phyloP scores from a whole-genome alignment of 2,888 invertebrate species.

The Pyrrhosoma nymphula region DNA sequence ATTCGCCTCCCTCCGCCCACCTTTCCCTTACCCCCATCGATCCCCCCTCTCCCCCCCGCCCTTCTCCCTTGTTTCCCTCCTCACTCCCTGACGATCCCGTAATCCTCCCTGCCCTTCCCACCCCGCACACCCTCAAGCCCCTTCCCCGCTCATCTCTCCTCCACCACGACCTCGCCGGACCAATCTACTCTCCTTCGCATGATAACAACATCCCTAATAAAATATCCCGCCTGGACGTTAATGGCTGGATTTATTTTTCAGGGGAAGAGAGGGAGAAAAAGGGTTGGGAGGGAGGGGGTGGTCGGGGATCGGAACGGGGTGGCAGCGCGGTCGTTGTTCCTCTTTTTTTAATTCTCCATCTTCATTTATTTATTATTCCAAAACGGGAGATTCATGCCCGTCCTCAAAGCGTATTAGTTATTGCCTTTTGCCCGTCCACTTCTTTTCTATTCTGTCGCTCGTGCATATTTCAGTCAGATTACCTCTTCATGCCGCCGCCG shows the following conservation, averaged over 20 bases:
- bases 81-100: not conserved
- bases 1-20: slow-evolving; percentile 14
- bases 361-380: not conserved
- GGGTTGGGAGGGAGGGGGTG: not conserved
- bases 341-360: not conserved
- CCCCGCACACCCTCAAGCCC: not conserved
- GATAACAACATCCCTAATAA: slow-evolving; percentile 65
- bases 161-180: not conserved
- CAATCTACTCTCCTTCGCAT: slow-evolving; percentile 10
- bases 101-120: not conserved
- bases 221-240: slow-evolving; percentile 54
- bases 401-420: not conserved
- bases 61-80: slow-evolving; percentile 32
- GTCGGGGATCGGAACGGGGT: not conserved
- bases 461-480: slow-evolving; percentile 19
- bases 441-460: slow-evolving; percentile 10
- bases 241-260: slow-evolving; percentile 52
- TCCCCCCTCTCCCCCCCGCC: slow-evolving; percentile 6
- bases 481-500: not conserved
- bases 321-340: not conserved
- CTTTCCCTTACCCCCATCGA: not conserved
- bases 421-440: not conserved
- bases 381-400: slow-evolving; percentile 1
- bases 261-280: not conserved
- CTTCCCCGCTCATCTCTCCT: not conserved